Base-by-base conservation (phyloP, 2,113 vertebrate species). In the Odontophorus gujanensis region DNA sequence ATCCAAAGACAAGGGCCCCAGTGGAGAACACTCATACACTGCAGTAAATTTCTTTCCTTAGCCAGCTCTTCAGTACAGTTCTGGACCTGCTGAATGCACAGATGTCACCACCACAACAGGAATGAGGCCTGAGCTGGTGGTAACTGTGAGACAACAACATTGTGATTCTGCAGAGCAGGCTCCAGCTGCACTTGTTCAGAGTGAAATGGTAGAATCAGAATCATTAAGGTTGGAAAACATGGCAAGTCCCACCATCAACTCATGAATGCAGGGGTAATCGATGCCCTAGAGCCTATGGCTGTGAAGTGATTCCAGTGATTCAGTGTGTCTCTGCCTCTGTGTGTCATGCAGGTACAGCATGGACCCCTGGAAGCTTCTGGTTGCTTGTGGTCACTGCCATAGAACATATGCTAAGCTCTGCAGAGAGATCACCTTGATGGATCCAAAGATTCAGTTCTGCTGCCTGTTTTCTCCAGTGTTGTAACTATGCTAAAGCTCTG, bases 51-150 rank as follows among this genome's bases (percentile, higher is more conserved):
- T 7, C 45, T 21, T 83, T 22, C 24, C 9, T 36, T 58, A 53
- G 11, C 13, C 66, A 68, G n/a, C 17, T 84, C 58, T 55, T 72
- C 34, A 14, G 9, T 18, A 17, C 32, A 20, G 6, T 40, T 9
- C 6, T 25, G 55, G 78, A 19, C 32, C 50, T 11, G 1, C 18
- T 0, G 2, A 51, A 67, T 9, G 25, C 3, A 7, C 4, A 36
- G 34, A 80, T 85, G 72, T n/a, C 38, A 40, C 51, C 53, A 61
- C 25, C 2, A 2, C 8, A 15, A 36, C 5, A 19, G 20, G 40
- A 30, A 26, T 0, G 0, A 68, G 15, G 47, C 28, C 47, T 48
- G 36, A 40, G 26, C 43, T 71, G 50, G 21, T 10, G 7, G 7
- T 38, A 68, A 40, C 32, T 40, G 73, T 62, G 50, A 8, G 38